Conservation (phyloP, 2,888 invertebrate genomes). For the Tetheella fluctuosa region DNA sequence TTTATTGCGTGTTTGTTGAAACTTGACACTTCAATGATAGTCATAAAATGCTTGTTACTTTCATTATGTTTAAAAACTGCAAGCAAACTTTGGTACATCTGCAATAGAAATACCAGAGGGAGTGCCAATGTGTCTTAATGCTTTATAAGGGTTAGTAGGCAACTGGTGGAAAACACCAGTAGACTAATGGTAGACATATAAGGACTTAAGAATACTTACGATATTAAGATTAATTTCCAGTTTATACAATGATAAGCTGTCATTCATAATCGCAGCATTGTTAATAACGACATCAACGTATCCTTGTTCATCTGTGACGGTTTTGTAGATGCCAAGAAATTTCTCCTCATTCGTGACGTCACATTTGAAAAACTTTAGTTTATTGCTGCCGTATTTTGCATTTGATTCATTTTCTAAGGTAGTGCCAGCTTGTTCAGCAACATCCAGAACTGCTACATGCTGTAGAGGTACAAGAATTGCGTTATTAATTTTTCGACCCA, state of each 20-base stretch:
- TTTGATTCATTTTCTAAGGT: slow-evolving; percentile 46
- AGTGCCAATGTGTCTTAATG: too few relatives aligned
- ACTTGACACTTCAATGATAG: too few relatives aligned
- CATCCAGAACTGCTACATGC: slow-evolving; percentile 54
- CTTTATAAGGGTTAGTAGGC: too few relatives aligned
- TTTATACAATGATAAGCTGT: slow-evolving; percentile 42
- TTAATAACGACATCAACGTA: slow-evolving; percentile 55
- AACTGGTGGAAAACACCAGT: too few relatives aligned
- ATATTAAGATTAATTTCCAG: slow-evolving; percentile 55
- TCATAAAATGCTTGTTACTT: too few relatives aligned
- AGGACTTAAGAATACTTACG: slow-evolving; percentile 38
- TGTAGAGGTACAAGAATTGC: slow-evolving; percentile 22
- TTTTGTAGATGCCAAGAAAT: slow-evolving; percentile 42
- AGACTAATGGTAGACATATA: too few relatives aligned
- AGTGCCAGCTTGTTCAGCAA: slow-evolving; percentile 46
- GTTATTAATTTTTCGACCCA: too few relatives aligned
- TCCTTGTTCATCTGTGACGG: slow-evolving; percentile 41
- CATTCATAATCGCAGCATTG: slow-evolving; percentile 58
- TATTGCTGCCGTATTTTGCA: slow-evolving; percentile 44
- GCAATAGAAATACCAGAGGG: too few relatives aligned
- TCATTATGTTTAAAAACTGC: too few relatives aligned
- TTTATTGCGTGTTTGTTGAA: too few relatives aligned
- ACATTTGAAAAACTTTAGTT: slow-evolving; percentile 51
- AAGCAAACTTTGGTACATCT: too few relatives aligned
- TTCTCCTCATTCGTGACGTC: slow-evolving; percentile 56